A percentile compares a stretch with the other conserved stretches of the same genome.
Conservation (phyloP, 2,113 vertebrate genomes). For the Microcebus tavaratra region DNA sequence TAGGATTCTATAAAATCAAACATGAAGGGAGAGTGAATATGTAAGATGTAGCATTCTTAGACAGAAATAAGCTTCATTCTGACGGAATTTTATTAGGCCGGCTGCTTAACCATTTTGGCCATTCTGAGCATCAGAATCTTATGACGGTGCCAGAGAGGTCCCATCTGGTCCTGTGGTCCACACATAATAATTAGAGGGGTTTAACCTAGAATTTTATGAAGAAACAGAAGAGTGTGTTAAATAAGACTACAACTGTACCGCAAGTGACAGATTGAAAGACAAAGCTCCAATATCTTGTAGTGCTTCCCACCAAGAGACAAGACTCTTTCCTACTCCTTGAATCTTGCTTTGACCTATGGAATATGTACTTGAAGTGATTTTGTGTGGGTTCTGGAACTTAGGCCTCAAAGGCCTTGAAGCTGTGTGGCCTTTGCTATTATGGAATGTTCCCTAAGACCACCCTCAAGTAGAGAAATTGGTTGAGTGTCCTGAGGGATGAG, state of each 20-base stretch:
- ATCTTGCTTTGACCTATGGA: not conserved
- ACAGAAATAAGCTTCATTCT: not conserved
- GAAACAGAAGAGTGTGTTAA: not conserved
- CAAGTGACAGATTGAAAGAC: not conserved
- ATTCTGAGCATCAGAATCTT: not conserved
- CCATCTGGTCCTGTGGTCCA: not conserved
- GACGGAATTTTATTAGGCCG: not conserved
- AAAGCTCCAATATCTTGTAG: not conserved
- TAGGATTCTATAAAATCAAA: not conserved
- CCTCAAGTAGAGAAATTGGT: not conserved
- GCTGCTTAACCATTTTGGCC: not conserved
- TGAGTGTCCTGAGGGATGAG: not conserved
- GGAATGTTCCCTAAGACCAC: not conserved
- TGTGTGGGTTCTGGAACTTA: not conserved
- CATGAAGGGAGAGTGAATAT: not conserved
- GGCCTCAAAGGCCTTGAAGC: not conserved
- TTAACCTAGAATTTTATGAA: slow-evolving; percentile 19
- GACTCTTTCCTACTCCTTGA: not conserved
- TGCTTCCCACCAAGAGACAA: not conserved
- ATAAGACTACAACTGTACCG: not conserved
- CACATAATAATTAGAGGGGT: not conserved
- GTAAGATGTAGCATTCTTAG: not conserved
- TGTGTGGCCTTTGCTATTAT: not conserved
- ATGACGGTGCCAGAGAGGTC: not conserved
- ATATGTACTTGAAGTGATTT: not conserved